phyloP scores from a whole-genome alignment of 2,888 invertebrate genomes.

The Caradrina clavipalpis region DNA sequence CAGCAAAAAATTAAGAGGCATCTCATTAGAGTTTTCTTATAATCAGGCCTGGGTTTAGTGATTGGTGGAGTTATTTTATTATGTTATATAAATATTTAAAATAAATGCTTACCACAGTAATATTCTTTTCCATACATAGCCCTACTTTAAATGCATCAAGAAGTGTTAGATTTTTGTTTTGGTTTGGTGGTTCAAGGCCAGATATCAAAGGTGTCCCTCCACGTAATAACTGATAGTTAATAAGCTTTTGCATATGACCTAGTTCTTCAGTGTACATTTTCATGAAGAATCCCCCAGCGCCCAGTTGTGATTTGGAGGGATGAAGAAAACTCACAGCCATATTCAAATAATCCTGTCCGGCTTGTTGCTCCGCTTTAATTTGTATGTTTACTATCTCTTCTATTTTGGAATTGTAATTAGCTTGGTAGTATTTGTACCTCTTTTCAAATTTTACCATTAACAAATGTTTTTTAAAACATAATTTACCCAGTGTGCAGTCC shows the following conservation, averaged over 20 bases:
- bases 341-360: conserved; percentile 72
- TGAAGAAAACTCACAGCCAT: conserved; percentile 73
- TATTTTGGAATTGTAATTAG: conserved; percentile 67
- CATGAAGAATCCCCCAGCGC: conserved; percentile 75
- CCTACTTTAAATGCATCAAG: conserved; percentile 70
- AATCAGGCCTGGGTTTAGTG: neutral
- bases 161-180: conserved; percentile 59
- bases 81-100: neutral
- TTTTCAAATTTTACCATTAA: neutral
- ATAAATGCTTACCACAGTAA: conserved; percentile 69
- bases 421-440: conserved; percentile 42
- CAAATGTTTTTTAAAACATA: conserved; percentile 17
- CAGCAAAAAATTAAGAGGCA: neutral
- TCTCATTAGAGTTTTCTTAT: neutral
- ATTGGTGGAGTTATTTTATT: neutral
- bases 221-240: conserved; percentile 73
- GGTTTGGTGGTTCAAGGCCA: conserved; percentile 56
- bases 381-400: conserved; percentile 71
- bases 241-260: conserved; percentile 71
- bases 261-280: conserved; percentile 76
- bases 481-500: neutral
- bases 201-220: conserved; percentile 67
- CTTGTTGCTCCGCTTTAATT: conserved; percentile 74
- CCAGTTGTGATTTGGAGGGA: conserved; percentile 65
- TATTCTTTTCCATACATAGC: conserved; percentile 70